Evolutionary conservation across 1,140 invertebrate species (phyloP).

Genomic region (Drosophila kikkawai): DNA sequence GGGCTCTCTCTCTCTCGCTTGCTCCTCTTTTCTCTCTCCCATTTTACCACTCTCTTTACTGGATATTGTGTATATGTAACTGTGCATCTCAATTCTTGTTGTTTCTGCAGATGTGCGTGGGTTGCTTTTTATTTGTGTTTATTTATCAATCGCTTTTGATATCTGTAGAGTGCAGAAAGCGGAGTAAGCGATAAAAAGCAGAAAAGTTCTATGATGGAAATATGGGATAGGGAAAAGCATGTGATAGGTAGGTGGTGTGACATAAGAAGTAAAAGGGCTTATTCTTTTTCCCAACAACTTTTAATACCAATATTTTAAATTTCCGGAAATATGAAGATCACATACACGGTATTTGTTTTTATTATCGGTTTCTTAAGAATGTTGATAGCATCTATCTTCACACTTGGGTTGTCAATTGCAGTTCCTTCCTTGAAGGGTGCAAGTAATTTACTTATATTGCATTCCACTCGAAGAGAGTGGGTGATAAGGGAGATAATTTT

Average conservation of each 20-base stretch:
- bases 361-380: not conserved
- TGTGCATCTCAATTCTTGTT: slow-evolving; percentile 44
- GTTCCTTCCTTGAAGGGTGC: not conserved
- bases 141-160: slow-evolving; percentile 41
- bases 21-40: slow-evolving; percentile 9
- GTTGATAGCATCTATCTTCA: not conserved
- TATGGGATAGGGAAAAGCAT: slow-evolving; percentile 14
- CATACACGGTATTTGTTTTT: not conserved
- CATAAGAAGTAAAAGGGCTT: not conserved
- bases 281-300: not conserved
- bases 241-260: slow-evolving; percentile 2
- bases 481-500: not conserved
- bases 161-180: slow-evolving; percentile 14
- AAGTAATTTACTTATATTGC: slow-evolving; percentile 11
- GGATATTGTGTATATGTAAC: slow-evolving; percentile 39
- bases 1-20: slow-evolving; percentile 14
- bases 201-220: slow-evolving; percentile 18
- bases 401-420: slow-evolving; percentile 12
- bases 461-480: not conserved
- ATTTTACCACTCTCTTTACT: slow-evolving; percentile 17
- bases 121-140: slow-evolving; percentile 30
- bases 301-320: not conserved
- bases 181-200: slow-evolving; percentile 17
- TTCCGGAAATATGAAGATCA: not conserved
- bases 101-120: slow-evolving; percentile 45